These are phyloP conservation scores for Tuberolachnus salignus DNA, from an alignment of 2,888 invertebrate species.

Conservation along the genomic window DNA sequence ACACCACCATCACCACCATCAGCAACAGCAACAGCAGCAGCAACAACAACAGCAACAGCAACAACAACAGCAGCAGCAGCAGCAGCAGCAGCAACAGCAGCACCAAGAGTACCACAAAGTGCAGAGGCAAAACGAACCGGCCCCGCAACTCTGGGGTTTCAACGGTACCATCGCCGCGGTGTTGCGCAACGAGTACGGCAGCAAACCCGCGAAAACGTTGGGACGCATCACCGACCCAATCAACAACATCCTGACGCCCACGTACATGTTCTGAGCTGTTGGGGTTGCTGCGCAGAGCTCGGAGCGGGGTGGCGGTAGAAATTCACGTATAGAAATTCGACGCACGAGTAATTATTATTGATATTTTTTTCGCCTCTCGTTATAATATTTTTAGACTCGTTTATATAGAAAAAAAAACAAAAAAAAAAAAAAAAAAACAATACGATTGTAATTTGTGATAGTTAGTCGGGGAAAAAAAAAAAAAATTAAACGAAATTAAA, in stretches of 20 bases:
- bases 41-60: no score
- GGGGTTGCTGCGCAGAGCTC: not conserved
- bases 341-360: not conserved
- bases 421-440: no score
- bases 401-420: not conserved
- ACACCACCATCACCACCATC: slow-evolving; percentile 5
- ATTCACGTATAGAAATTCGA: no score
- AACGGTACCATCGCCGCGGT: slow-evolving; percentile 53
- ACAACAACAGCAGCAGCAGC: no score
- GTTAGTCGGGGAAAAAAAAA: not conserved
- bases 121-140: slow-evolving; percentile 16
- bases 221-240: slow-evolving; percentile 53
- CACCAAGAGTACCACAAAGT: slow-evolving; percentile 41
- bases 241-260: slow-evolving; percentile 52
- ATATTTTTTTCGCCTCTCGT: no score
- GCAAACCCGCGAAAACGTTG: slow-evolving; percentile 49
- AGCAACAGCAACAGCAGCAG: slow-evolving; percentile 12
- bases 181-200: slow-evolving; percentile 46
- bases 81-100: no score
- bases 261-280: slow-evolving; percentile 52
- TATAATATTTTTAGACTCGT: not conserved
- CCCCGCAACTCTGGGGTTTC: slow-evolving; percentile 34
- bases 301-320: no score
- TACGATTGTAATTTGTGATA: slow-evolving; percentile 11
- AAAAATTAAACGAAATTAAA: no score